Conservation (phyloP, 2,888 invertebrate species). For the Eristalinus sepulchralis region DNA sequence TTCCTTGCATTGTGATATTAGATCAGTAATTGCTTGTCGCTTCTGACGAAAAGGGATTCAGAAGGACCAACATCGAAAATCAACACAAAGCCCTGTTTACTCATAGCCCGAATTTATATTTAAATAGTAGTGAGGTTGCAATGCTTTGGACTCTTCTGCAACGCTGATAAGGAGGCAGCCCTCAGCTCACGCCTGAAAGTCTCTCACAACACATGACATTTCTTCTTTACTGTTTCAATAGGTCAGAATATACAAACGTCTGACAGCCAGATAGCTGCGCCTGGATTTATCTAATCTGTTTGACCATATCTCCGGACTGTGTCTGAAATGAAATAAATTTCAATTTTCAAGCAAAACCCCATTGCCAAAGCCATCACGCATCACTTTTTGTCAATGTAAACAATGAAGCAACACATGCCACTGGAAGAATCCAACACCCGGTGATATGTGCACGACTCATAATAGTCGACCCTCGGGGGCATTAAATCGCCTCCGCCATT, state of each 20-base stretch:
- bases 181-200: neutral
- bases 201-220: neutral
- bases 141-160: no score
- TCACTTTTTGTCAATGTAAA: neutral
- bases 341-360: neutral
- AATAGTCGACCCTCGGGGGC: conserved; percentile 1
- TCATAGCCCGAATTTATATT: no score
- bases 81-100: no score
- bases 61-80: no score
- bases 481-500: conserved; percentile 52
- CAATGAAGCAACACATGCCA: conserved; percentile 25
- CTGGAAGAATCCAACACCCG: neutral
- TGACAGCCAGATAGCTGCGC: no score
- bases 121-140: no score
- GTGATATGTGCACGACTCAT: conserved; percentile 23
- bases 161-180: no score
- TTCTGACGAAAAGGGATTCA: no score
- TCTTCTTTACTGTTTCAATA: neutral
- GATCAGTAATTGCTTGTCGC: no score
- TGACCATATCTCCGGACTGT: neutral
- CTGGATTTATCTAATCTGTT: no score
- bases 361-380: neutral
- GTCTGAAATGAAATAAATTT: neutral
- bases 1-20: no score
- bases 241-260: no score